Conservation (phyloP, 2,888 invertebrate genomes). For the Hofmannophila pseudospretella region DNA sequence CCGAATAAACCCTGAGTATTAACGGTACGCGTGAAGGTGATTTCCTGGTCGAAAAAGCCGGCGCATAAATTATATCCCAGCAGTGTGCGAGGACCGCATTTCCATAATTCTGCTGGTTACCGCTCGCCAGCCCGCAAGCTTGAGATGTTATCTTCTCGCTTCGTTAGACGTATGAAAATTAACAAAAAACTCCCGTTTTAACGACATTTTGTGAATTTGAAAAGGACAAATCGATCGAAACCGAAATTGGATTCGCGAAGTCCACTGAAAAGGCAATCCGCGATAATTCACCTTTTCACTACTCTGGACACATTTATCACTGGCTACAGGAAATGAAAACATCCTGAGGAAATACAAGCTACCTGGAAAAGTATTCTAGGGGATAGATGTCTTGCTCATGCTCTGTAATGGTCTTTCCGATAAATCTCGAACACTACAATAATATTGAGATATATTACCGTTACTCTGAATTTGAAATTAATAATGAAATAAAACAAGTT, state of each 20-base stretch:
- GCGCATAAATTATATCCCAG: conserved; percentile 41
- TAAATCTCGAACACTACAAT: background rate
- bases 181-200: conserved; percentile 27
- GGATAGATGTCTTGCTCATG: too few relatives aligned
- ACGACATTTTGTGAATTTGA: background rate
- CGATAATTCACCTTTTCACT: too few relatives aligned
- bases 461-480: background rate
- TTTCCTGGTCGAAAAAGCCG: conserved; percentile 39
- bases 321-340: conserved; percentile 8
- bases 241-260: background rate
- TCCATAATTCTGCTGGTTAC: conserved; percentile 67
- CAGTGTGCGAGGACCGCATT: conserved; percentile 37
- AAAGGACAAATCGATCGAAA: too few relatives aligned
- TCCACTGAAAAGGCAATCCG: too few relatives aligned
- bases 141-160: conserved; percentile 40
- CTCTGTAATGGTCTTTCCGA: background rate
- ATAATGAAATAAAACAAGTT: background rate
- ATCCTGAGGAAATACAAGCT: conserved; percentile 6
- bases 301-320: conserved; percentile 5
- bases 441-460: background rate
- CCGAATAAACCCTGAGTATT: conserved; percentile 31
- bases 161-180: conserved; percentile 40
- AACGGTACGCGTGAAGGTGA: conserved; percentile 31
- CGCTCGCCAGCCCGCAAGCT: conserved; percentile 25
- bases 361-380: background rate